These are phyloP conservation scores for Trichonephila clavata DNA, from an alignment of 1,140 invertebrate species.

Conservation along the genomic window DNA sequence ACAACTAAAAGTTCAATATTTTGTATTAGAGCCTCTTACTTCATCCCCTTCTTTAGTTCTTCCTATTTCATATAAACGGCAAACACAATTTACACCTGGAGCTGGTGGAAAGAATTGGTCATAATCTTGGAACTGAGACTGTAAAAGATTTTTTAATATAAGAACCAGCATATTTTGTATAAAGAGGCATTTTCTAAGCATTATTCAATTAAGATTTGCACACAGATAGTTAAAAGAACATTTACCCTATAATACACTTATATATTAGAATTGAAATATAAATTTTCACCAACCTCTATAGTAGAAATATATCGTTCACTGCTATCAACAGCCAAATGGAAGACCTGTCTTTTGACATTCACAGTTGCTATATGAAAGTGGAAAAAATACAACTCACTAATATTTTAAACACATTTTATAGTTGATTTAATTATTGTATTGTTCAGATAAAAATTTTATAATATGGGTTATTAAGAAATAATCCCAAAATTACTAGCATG, in stretches of 20 bases:
- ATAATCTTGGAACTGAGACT: constrained; percentile 10
- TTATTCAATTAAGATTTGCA: too few species aligned
- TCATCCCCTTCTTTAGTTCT: constrained; percentile 80
- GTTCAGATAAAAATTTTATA: neutral
- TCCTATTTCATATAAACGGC: constrained; percentile 83
- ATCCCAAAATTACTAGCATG: too few species aligned
- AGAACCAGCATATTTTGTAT: constrained; percentile 50
- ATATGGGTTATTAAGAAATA: too few species aligned
- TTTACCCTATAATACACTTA: too few species aligned
- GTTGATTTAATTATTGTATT: neutral
- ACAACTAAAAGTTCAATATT: constrained; percentile 6
- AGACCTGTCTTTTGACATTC: constrained; percentile 88
- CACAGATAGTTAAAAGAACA: too few species aligned
- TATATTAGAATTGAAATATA: neutral
- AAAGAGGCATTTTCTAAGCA: too few species aligned
- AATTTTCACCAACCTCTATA: constrained; percentile 81
- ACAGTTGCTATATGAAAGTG: constrained; percentile 87
- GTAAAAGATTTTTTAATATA: constrained; percentile 77
- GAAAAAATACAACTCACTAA: constrained; percentile 40
- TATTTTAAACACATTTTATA: too few species aligned
- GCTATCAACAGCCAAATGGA: constrained; percentile 82
- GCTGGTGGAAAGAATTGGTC: constrained; percentile 40
- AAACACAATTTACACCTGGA: constrained; percentile 80
- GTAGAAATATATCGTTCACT: constrained; percentile 86
- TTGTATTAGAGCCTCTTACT: neutral